A percentile compares a stretch with the other conserved stretches of the same genome.
These are phyloP conservation scores for Bombus pyrosoma DNA, from an alignment of 1,140 invertebrate species.

Conservation along the genomic window DNA sequence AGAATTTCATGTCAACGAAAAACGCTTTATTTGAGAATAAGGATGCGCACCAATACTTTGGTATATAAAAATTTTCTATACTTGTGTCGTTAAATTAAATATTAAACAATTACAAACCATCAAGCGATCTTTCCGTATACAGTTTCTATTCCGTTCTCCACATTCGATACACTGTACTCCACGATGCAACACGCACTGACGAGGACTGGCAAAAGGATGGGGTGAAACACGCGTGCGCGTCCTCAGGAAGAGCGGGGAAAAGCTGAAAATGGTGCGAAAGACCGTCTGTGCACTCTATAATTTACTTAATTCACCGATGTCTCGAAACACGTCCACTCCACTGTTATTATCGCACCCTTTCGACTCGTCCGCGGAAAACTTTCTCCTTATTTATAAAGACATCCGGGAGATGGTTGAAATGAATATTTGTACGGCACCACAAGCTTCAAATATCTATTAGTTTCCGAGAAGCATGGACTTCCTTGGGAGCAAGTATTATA, in stretches of 20 bases:
- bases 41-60: no score
- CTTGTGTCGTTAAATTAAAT: accelerated
- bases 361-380: background rate
- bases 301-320: background rate
- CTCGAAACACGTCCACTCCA: no score
- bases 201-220: accelerated
- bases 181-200: background rate
- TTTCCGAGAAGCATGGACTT: background rate
- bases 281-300: background rate
- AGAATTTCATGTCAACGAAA: no score
- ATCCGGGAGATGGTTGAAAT: background rate
- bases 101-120: no score
- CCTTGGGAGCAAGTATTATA: background rate
- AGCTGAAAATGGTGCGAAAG: background rate
- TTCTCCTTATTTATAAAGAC: background rate
- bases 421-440: background rate
- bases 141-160: no score
- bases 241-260: background rate
- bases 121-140: no score
- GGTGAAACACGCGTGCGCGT: background rate
- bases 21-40: no score
- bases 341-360: background rate
- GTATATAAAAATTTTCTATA: no score
- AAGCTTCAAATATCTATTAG: background rate
- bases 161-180: background rate